Evolutionary conservation across 64 coral and sea anemone genomes (phyloP), one percentile per base, ranked within the genome.

Genomic region (Porites australiensis): DNA sequence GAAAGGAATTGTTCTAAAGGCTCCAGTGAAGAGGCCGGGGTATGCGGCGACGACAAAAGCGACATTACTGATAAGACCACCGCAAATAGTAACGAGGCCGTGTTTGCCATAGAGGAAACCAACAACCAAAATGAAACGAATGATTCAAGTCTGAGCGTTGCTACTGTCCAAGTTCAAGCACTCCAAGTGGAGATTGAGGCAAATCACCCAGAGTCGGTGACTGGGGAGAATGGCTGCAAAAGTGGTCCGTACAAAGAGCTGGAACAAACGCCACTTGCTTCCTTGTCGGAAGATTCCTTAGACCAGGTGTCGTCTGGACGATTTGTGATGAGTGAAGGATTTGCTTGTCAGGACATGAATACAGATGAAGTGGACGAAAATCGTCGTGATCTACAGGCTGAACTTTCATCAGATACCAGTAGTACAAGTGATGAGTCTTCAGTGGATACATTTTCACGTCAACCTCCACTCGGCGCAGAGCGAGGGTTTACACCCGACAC

Each of bases 351-450:
- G 48, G 46, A 43, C 52, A 46, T 68, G 9, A 50, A 20, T 63
- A 84, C 81, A 14, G 63, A 69, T 7, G 63, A 68, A 50, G 10
- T 23, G 8, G 48, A 68, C 3, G 37, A 84, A 0, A 47, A 44
- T 12, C 46, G 62, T 69, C 61, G n/a, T 21, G 62, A 84, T 69
- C 13, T 84, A 11, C 63, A 14, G 11, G 81, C 81, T 51, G 81
- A 84, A 69, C 13, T 84, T 46, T 84, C 81, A 13, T 84, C 81
- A 50, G 81, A 84, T n/a, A 68, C 62, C 62, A 84, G 81, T 46
- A 84, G 81, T 69, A 52, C 44, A 44, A 84, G 81, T 69, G 81
- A 47, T 9, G 62, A 84, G 16, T 47, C 47, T 5, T 37, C 27
- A 8, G 8, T 68, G 8, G 81, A 84, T 68, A 8, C 22, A 19